Percentiles rank a stretch among this genome's conserved stretches.
These are phyloP conservation scores for Ormyrus thymus DNA, from an alignment of 2,888 invertebrate species.

Conservation along the genomic window DNA sequence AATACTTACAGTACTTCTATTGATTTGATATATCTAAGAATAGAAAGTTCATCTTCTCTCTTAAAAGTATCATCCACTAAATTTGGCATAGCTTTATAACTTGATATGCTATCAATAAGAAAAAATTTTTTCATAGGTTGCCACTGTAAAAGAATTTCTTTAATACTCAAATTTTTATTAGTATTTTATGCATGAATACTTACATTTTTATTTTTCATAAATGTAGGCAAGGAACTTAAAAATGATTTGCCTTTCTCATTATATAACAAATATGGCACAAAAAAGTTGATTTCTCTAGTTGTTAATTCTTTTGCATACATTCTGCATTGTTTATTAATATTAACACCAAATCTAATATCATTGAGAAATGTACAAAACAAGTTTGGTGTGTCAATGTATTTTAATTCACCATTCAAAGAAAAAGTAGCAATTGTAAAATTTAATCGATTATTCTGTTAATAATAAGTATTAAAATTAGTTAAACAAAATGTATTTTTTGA, in stretches of 20 bases:
- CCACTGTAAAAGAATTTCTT: slow-evolving; percentile 76
- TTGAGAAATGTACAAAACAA: slow-evolving; percentile 68
- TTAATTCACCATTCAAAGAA: slow-evolving; percentile 72
- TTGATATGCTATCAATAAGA: slow-evolving; percentile 79
- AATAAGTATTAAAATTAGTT: slow-evolving; percentile 23
- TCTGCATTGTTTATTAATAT: slow-evolving; percentile 69
- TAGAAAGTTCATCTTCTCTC: slow-evolving; percentile 61
- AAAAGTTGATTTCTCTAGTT: slow-evolving; percentile 74
- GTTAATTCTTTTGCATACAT: slow-evolving; percentile 72
- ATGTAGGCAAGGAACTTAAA: slow-evolving; percentile 78
- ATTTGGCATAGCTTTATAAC: slow-evolving; percentile 65
- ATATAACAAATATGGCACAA: slow-evolving; percentile 77
- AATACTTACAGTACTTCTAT: slow-evolving; percentile 68
- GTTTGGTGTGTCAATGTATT: slow-evolving; percentile 69
- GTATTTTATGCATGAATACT: slow-evolving; percentile 32
- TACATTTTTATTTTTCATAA: slow-evolving; percentile 71
- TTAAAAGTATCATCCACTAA: slow-evolving; percentile 60
- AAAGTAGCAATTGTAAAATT: slow-evolving; percentile 75
- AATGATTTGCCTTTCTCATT: slow-evolving; percentile 71
- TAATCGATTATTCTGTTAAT: slow-evolving; percentile 70
- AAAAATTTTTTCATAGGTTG: slow-evolving; percentile 83
- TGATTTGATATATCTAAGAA: slow-evolving; percentile 72
- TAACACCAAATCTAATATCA: slow-evolving; percentile 74
- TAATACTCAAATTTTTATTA: slow-evolving; percentile 18
- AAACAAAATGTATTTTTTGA: slow-evolving; percentile 1